Conservation (phyloP, 2,888 invertebrate genomes). For the Protophormia terraenovae region DNA sequence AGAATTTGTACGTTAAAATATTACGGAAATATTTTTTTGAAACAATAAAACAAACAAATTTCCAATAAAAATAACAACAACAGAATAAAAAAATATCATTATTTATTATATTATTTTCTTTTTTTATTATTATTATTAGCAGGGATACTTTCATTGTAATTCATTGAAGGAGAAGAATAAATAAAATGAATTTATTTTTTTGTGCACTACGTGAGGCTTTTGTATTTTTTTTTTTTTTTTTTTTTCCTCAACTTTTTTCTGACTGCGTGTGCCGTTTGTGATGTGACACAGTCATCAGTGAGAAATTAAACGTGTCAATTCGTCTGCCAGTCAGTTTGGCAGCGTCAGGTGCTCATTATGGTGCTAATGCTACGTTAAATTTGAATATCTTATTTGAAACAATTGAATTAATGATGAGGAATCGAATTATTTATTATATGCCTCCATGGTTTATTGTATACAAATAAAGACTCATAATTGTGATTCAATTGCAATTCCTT, state of each 20-base stretch:
- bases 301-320: neutral
- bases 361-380: neutral
- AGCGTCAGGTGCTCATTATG: slow-evolving; percentile 38
- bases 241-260: neutral
- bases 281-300: neutral
- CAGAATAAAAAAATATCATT: slow-evolving; percentile 3
- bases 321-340: neutral
- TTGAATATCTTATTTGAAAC: slow-evolving; percentile 32
- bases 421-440: slow-evolving; percentile 26
- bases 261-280: neutral
- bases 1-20: slow-evolving; percentile 62
- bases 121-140: slow-evolving; percentile 24
- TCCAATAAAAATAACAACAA: slow-evolving; percentile 1
- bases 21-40: slow-evolving; percentile 59
- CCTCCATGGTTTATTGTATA: no score
- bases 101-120: neutral
- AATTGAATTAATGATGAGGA: slow-evolving; percentile 46
- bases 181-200: neutral
- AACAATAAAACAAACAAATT: slow-evolving; percentile 55
- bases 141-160: slow-evolving; percentile 17
- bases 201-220: slow-evolving; percentile 30
- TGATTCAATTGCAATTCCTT: slow-evolving; percentile 49
- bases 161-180: neutral
- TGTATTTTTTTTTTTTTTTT: neutral
- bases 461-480: slow-evolving; percentile 4